Evolutionary conservation across 1,140 invertebrate species (phyloP).

Genomic region (Zaprionus inermis): DNA sequence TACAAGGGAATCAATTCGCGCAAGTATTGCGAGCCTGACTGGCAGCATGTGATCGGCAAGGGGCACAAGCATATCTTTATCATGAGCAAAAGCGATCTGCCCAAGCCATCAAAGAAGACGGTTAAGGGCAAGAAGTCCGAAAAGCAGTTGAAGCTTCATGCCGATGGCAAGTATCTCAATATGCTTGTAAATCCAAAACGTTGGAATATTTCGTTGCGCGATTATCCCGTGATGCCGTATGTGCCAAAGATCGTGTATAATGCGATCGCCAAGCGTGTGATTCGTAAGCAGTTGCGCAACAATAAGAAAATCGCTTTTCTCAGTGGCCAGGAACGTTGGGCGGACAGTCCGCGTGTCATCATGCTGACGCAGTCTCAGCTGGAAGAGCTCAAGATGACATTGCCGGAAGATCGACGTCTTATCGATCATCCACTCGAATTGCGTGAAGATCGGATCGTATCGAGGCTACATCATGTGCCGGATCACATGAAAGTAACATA

Average conservation of each 20-base stretch:
- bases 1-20: conserved; percentile 51
- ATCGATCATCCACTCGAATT: conserved; percentile 51
- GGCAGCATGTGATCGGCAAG: conserved; percentile 60
- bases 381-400: conserved; percentile 54
- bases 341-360: conserved; percentile 51
- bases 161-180: conserved; percentile 71
- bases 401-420: conserved; percentile 60
- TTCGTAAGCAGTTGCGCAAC: conserved; percentile 69
- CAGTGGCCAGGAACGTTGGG: conserved; percentile 73
- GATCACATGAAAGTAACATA: conserved; percentile 58
- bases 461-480: conserved; percentile 54
- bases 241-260: conserved; percentile 65
- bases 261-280: conserved; percentile 58
- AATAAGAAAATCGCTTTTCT: conserved; percentile 79
- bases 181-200: conserved; percentile 63
- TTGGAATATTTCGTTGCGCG: conserved; percentile 29
- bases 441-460: conserved; percentile 23
- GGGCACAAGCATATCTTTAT: conserved; percentile 61
- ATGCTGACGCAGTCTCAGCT: conserved; percentile 59
- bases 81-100: conserved; percentile 35
- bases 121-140: conserved; percentile 50
- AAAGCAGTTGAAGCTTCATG: conserved; percentile 59
- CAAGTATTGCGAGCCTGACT: conserved; percentile 61
- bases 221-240: conserved; percentile 25
- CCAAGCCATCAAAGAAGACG: conserved; percentile 7